Evolutionary conservation across 2,888 invertebrate genomes (phyloP), one percentile per base, ranked within the genome.

Genomic region (Campoletis raptor): DNA sequence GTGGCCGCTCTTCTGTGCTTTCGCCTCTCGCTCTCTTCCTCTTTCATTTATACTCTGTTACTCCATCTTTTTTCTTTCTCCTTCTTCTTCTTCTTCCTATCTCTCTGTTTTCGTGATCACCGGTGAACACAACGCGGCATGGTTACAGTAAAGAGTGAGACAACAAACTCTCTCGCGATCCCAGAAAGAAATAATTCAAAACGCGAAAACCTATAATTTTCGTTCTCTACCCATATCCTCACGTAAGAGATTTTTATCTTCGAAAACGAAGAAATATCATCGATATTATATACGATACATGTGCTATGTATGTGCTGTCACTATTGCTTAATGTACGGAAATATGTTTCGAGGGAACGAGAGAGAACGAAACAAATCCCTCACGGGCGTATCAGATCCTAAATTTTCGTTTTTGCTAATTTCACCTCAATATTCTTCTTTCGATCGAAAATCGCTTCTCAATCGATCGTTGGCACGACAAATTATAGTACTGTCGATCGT

Each of bases 161-260:
- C 64, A 81, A 37, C 9, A 73, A 73, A 48, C 74, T 82, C 83
- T 70, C 83, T 82, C 73, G 73, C 76, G 83, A 70, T 88, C 87
- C 77, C 83, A 83, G 89, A 88, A 90, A 90, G 91, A 91, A 93
- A 93, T 93, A 93, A 93, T 92, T 93, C 93, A 93, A 93, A 93
- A 91, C 88, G 91, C 92, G 91, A 93, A 93, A 93, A 92, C 93
- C 93, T 93, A 93, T 93, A 93, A 93, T 93, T 93, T 93, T 92
- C 90, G 91, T 88, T 89, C 89, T 78, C 81, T 73, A 24, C 77
- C 45, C 86, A 70, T 86, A 85, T 85, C 87, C 89, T 90, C 90
- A 89, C 91, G 90, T 85, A 89, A 88, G 88, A 92, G 92, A 92
- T 92, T 89, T 89, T 92, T 92, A 92, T 92, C 92, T 90, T 64